Evolutionary conservation across 2,113 vertebrate genomes (phyloP), one percentile per base, ranked within the genome.

Genomic region (Melanostigma gelatinosum): DNA sequence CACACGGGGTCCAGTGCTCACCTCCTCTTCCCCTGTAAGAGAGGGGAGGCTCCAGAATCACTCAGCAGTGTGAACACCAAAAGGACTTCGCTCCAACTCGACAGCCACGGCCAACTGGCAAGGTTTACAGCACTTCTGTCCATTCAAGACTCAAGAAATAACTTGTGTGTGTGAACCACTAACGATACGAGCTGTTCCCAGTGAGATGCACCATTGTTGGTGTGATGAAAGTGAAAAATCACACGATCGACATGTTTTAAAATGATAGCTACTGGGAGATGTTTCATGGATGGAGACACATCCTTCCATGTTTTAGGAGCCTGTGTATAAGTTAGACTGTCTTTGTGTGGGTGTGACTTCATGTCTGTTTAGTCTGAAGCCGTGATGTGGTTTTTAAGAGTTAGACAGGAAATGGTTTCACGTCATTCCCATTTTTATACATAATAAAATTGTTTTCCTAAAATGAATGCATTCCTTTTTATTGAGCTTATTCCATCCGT

Each of bases 321-420:
- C 54, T 81, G 78, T 67, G 65, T 78, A n/a, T 81, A 58, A 34
- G 55, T 79, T 29, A 8, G 32, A 57, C 78, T 90, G 75, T 83
- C 50, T 48, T 9, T 60, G 32, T 80, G 57, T 24, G 18, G 24
- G 55, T 76, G 48, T 50, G 73, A 54, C 52, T 72, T 67, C 68
- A 44, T 60, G 73, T 83, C 58, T 92, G 81, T 91, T 91, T 87
- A 93, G 90, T 93, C 88, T 92, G 18, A 84, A 86, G 77, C 20
- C 70, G 64, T 10, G 55, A 86, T 69, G 65, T 68, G 80, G 36
- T 81, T 88, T 68, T 77, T 8, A 4, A 66, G 55, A 76, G 88
- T 93, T 90, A 22, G 16, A 60, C 27, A 87, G 38, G 54, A 92
- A 92, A 91, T 83, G 74, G 57, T 62, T 72, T 70, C 38, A 83